Evolutionary conservation across 2,113 vertebrate species (phyloP), one percentile per base, ranked within the genome.

Genomic region (Globicephala melas): DNA sequence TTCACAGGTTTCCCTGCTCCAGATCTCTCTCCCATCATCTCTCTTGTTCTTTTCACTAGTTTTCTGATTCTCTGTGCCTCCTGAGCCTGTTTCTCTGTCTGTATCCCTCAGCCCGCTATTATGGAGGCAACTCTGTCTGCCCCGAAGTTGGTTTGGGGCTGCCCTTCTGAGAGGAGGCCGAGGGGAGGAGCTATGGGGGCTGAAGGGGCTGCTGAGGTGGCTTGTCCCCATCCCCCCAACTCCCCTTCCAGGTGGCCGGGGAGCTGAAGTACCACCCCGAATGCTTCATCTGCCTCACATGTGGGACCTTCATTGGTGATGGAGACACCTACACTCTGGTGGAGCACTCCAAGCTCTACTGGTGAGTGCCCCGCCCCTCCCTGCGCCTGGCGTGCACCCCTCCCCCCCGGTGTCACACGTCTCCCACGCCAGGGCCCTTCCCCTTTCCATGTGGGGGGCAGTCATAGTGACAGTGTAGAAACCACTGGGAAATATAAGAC

Each of bases 241-340:
- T 15, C 31, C 25, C 50, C 85, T 0, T 2, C 0, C 98, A 99
- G 99, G 99, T 99, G 80, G 99, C 99, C 0, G 99, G 99, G 83
- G 99, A 99, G 96, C 99, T 99, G 98, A 99, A 99, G 97, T 99
- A 99, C 97, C 99, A 99, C 98, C 99, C 99, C 0, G 99, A 99
- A 97, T 99, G 99, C 98, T 99, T 99, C 99, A 99, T 99, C 97
- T 99, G 99, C 97, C 99, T 99, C 96, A 99, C 99, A 47, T 99
- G 99, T 82, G 98, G 97, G 79, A 79, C 98, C 0, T 99, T 99
- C 98, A 99, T 99, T 0, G 99, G 99, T 0, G 99, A 99, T 18
- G 99, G 99, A 74, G 99, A 99, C 98, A 99, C 99, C 3, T 99
- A 99, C 0, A 99, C 99, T 0, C 98, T 99, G 98, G 99, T 99